phyloP scores from a whole-genome alignment of 2,888 invertebrate genomes.

The Hybos culiciformis region DNA sequence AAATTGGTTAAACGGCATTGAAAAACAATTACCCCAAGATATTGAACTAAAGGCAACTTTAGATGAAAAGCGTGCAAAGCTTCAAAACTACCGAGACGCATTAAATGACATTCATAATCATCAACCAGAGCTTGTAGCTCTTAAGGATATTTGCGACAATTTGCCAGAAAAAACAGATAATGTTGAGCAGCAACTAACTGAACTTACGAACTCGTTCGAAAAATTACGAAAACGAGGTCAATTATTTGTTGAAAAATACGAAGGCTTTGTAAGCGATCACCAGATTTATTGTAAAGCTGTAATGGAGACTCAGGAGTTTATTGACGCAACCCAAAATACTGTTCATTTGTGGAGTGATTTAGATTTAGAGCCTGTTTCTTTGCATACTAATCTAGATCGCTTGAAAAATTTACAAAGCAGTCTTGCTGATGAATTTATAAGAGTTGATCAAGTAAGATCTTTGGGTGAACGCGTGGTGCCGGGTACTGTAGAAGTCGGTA shows the following conservation, averaged over 20 bases:
- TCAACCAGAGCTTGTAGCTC: conserved; percentile 70
- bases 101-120: conserved; percentile 73
- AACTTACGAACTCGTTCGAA: conserved; percentile 58
- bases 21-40: conserved; percentile 60
- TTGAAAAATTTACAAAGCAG: conserved; percentile 64
- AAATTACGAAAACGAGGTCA: conserved; percentile 56
- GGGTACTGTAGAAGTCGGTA: conserved; percentile 69
- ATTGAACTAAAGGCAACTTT: conserved; percentile 71
- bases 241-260: conserved; percentile 69
- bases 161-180: conserved; percentile 66
- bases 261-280: conserved; percentile 76
- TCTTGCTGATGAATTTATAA: conserved; percentile 72
- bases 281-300: conserved; percentile 79
- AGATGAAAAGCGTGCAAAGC: conserved; percentile 81
- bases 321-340: conserved; percentile 69
- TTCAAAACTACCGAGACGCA: conserved; percentile 68
- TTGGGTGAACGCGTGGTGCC: conserved; percentile 85
- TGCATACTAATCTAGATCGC: conserved; percentile 76
- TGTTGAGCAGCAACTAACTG: conserved; percentile 54
- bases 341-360: conserved; percentile 72
- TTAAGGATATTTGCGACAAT: conserved; percentile 65
- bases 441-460: conserved; percentile 63
- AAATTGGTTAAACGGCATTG: conserved; percentile 63
- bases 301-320: conserved; percentile 75
- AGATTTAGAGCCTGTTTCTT: conserved; percentile 67